Percentiles rank a stretch among this genome's conserved stretches.
Evolutionary conservation across 2,113 vertebrate species (phyloP).

Genomic region (Micromys minutus): DNA sequence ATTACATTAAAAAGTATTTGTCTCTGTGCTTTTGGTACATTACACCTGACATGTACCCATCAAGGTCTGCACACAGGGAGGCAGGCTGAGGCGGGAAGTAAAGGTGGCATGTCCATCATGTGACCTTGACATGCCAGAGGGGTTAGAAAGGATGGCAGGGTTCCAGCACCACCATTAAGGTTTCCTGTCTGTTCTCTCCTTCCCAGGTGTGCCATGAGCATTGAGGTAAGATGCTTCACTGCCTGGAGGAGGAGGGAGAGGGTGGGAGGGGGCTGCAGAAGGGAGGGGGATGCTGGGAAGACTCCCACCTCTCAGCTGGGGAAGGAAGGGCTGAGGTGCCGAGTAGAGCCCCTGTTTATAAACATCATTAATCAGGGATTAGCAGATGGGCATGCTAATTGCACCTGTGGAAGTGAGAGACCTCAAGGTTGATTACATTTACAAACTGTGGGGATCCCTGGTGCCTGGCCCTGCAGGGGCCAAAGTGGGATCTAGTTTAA

Average conservation of each 20-base stretch:
- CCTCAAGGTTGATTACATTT: conserved; percentile 94
- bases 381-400: conserved; percentile 96
- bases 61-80: neutral
- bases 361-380: conserved; percentile 96
- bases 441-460: conserved; percentile 84
- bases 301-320: neutral
- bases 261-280: neutral
- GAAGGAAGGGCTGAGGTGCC: neutral
- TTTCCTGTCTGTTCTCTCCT: neutral
- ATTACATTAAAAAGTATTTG: neutral
- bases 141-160: neutral
- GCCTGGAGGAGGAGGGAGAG: neutral
- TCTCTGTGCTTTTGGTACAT: neutral
- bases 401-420: conserved; percentile 92
- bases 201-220: neutral
- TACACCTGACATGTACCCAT: neutral
- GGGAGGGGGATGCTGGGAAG: neutral
- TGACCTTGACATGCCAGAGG: neutral
- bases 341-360: conserved; percentile 86
- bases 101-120: neutral
- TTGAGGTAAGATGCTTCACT: neutral
- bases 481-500: conserved; percentile 3
- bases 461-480: neutral
- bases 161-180: neutral
- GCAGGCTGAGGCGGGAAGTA: too few relatives aligned